Evolutionary conservation across 1,140 invertebrate genomes (phyloP).

Genomic region (Musca vetustissima): DNA sequence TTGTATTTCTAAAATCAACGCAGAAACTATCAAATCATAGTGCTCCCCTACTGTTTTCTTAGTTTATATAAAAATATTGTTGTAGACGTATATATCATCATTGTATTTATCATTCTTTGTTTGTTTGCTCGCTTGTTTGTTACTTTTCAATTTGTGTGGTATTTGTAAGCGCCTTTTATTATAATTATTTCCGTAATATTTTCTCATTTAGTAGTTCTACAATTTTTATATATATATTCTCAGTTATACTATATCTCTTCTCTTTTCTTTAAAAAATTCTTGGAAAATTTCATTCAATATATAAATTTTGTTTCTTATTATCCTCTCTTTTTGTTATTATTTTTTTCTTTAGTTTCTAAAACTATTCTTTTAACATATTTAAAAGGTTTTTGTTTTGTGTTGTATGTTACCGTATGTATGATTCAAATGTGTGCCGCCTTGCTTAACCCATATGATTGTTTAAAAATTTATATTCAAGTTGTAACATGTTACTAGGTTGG

Average conservation of each 20-base stretch:
- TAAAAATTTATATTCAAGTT: not conserved
- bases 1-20: too few relatives aligned
- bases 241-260: not conserved
- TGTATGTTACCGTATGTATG: conserved; percentile 2
- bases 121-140: too few relatives aligned
- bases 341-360: not conserved
- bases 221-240: conserved; percentile 17
- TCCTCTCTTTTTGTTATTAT: conserved; percentile 1
- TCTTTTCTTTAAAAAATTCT: not conserved
- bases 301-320: conserved; percentile 16
- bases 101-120: too few relatives aligned
- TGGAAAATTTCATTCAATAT: conserved; percentile 17
- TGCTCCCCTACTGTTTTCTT: too few relatives aligned
- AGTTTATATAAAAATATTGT: too few relatives aligned
- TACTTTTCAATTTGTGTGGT: not conserved
- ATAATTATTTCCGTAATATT: not conserved
- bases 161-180: conserved; percentile 22
- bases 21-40: too few relatives aligned
- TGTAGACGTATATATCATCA: too few relatives aligned
- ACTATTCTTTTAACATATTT: conserved; percentile 16
- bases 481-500: not conserved
- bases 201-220: conserved; percentile 4
- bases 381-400: conserved; percentile 16
- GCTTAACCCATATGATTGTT: conserved; percentile 9
- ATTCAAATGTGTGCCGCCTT: conserved; percentile 12